Conservation (phyloP, 2,113 vertebrate species). For the Actenoides hombroni region DNA sequence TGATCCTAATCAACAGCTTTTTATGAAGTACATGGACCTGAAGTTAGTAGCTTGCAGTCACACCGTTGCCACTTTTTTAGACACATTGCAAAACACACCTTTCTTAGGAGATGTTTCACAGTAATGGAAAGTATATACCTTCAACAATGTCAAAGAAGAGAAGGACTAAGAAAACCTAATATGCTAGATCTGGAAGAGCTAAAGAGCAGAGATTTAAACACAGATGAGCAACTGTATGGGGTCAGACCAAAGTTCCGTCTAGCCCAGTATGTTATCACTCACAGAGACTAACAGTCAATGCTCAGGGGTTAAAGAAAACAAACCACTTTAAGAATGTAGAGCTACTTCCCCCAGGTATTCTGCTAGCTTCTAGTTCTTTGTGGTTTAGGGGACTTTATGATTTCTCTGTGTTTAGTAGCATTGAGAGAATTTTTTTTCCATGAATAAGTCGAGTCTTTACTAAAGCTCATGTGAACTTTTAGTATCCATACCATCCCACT, state of each 20-base stretch:
- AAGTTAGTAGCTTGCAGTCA: background rate
- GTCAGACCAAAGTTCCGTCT: background rate
- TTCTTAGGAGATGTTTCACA: background rate
- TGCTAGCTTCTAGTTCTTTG: background rate
- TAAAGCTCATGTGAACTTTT: background rate
- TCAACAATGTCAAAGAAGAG: background rate
- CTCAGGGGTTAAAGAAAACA: background rate
- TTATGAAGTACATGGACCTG: background rate
- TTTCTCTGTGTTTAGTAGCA: background rate
- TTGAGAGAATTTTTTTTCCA: background rate
- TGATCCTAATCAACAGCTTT: background rate
- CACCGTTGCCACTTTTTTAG: background rate
- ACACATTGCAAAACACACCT: background rate
- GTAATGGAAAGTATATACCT: background rate
- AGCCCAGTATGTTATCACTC: background rate
- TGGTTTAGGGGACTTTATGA: background rate
- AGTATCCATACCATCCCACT: background rate
- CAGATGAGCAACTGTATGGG: background rate
- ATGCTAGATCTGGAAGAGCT: background rate
- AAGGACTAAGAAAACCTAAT: background rate
- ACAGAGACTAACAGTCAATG: background rate
- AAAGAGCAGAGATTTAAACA: background rate
- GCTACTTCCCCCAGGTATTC: background rate
- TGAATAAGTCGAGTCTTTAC: background rate
- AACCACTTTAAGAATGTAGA: background rate